These are phyloP conservation scores for Drosophila ohnishii DNA, from an alignment of 1,140 invertebrate species.

Conservation along the genomic window DNA sequence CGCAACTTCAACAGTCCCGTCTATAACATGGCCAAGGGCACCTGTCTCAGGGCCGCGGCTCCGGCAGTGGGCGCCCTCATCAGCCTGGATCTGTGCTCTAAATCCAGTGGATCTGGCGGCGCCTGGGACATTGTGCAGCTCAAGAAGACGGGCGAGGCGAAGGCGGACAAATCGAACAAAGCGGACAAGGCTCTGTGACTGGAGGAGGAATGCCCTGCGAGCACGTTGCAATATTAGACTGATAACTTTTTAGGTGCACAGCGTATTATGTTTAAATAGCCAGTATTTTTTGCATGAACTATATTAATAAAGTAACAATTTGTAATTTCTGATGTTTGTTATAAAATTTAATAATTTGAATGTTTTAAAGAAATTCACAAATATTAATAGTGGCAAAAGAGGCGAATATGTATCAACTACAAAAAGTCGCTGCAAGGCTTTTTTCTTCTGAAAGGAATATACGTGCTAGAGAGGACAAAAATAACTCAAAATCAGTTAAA, in stretches of 20 bases:
- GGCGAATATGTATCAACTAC: too few species aligned
- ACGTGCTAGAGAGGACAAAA: too few species aligned
- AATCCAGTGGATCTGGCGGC: constrained; percentile 83
- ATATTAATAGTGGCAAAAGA: too few species aligned
- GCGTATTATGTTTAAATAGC: constrained; percentile 64
- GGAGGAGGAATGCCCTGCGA: neutral
- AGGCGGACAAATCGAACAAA: constrained; percentile 16
- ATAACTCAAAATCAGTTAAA: too few species aligned
- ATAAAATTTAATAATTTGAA: too few species aligned
- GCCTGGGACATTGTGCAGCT: constrained; percentile 89
- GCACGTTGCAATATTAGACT: constrained; percentile 70
- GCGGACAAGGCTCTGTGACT: constrained; percentile 52
- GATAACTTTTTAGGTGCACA: constrained; percentile 54
- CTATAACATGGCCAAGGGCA: constrained; percentile 93
- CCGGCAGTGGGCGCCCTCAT: constrained; percentile 85
- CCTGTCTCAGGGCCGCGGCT: constrained; percentile 88
- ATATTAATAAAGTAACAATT: constrained; percentile 19
- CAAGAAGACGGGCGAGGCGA: constrained; percentile 10
- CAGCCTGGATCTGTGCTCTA: constrained; percentile 89
- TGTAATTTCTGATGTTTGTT: neutral
- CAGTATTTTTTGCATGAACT: constrained; percentile 67
- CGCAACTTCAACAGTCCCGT: constrained; percentile 88
- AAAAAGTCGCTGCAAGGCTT: too few species aligned
- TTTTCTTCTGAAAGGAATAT: too few species aligned
- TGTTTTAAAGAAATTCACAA: too few species aligned